Conservation (phyloP, 2,888 invertebrate genomes). For the Caenorhabditis sp. region DNA sequence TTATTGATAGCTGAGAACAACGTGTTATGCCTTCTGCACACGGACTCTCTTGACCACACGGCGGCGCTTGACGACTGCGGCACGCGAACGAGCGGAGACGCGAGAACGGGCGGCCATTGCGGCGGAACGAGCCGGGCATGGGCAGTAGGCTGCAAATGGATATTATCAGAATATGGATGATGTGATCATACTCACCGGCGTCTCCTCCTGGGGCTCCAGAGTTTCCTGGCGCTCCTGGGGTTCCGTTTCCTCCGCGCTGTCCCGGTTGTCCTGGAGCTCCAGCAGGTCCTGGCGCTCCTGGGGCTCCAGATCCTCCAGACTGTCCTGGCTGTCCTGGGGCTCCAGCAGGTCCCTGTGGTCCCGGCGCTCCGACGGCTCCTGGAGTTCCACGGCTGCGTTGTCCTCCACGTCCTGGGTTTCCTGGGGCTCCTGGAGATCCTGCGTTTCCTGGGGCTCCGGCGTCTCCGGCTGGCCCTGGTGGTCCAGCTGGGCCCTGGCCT, state of each 20-base stretch:
- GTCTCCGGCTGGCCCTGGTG: slow-evolving; percentile 45
- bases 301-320: slow-evolving; percentile 41
- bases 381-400: slow-evolving; percentile 47
- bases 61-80: slow-evolving; percentile 17
- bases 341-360: slow-evolving; percentile 47
- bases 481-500: slow-evolving; percentile 47
- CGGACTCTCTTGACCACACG: slow-evolving; percentile 46
- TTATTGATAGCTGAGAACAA: slow-evolving; percentile 18
- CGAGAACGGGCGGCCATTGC: slow-evolving; percentile 32
- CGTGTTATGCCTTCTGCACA: slow-evolving; percentile 25
- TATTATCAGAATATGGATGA: neutral
- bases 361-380: slow-evolving; percentile 47
- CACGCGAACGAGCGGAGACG: slow-evolving; percentile 8
- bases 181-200: slow-evolving; percentile 13
- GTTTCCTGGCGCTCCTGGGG: slow-evolving; percentile 51
- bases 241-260: slow-evolving; percentile 34
- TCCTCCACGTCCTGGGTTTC: slow-evolving; percentile 56
- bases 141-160: slow-evolving; percentile 46
- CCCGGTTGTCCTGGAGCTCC: slow-evolving; percentile 48
- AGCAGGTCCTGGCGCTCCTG: slow-evolving; percentile 34
- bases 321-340: slow-evolving; percentile 46
- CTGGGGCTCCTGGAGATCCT: slow-evolving; percentile 43
- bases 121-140: slow-evolving; percentile 51
- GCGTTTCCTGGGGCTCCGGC: slow-evolving; percentile 48
- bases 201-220: slow-evolving; percentile 45